Percentiles rank a stretch among this genome's conserved stretches.
These are phyloP conservation scores for Acipenser transmontanus DNA, from an alignment of 2,797 vertebrate genomes.

Conservation along the genomic window DNA sequence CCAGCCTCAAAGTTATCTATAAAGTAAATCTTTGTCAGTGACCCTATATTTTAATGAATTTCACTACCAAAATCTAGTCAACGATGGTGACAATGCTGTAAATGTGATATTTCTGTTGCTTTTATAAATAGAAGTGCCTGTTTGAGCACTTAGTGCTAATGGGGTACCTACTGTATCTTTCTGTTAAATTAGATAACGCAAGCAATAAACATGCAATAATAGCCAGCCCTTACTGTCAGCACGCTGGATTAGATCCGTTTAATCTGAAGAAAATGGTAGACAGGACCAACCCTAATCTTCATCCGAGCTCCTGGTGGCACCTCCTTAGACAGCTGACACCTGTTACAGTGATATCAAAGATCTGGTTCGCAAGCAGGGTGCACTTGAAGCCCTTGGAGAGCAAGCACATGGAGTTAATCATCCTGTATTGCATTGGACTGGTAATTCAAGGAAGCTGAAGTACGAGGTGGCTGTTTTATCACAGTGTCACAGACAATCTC, in stretches of 20 bases:
- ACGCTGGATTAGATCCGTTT: slow-evolving; percentile 25
- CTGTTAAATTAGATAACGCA: slow-evolving; percentile 18
- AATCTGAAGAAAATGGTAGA: slow-evolving; percentile 21
- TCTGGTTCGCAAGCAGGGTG: background rate
- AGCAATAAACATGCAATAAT: slow-evolving; percentile 40
- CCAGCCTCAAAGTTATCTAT: no score
- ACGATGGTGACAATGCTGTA: no score
- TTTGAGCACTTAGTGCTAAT: background rate
- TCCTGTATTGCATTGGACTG: background rate
- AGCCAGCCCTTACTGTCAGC: slow-evolving; percentile 39
- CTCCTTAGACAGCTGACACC: slow-evolving; percentile 24
- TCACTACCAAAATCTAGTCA: no score
- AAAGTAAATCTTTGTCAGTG: no score
- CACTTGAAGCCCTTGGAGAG: no score
- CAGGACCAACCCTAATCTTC: slow-evolving; percentile 14
- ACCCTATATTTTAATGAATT: no score
- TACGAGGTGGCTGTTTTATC: background rate
- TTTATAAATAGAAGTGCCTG: no score
- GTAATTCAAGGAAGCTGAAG: background rate
- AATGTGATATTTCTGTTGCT: no score
- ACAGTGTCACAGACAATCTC: no score
- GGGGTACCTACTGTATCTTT: slow-evolving; percentile 6
- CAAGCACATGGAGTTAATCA: slow-evolving; percentile 3
- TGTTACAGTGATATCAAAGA: slow-evolving; percentile 17
- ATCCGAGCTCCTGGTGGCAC: slow-evolving; percentile 15